Evolutionary conservation across 2,888 invertebrate species (phyloP).

Genomic region (Elegia similella): DNA sequence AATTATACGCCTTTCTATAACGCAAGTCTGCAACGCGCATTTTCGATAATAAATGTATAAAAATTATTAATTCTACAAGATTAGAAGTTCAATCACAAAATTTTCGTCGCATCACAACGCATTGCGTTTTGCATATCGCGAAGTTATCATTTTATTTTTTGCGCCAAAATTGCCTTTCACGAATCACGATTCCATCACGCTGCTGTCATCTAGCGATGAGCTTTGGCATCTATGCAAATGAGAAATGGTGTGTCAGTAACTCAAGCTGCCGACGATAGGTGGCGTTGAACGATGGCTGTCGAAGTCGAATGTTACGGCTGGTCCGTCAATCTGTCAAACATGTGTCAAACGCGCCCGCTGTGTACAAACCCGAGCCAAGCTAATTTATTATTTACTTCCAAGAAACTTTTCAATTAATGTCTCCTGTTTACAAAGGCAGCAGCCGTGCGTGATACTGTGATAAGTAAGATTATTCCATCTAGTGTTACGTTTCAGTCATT

Average conservation of each 20-base stretch:
- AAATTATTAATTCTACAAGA: too few species aligned
- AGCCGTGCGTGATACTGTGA: constrained; percentile 45
- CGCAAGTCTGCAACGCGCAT: too few species aligned
- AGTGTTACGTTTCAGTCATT: constrained; percentile 58
- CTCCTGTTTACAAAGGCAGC: constrained; percentile 36
- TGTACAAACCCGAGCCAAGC: constrained; percentile 74
- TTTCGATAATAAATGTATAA: too few species aligned
- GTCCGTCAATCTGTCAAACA: constrained; percentile 39
- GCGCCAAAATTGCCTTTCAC: neutral
- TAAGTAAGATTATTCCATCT: constrained; percentile 50
- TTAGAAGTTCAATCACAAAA: too few species aligned
- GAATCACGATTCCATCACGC: neutral
- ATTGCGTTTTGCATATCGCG: neutral
- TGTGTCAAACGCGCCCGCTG: constrained; percentile 53
- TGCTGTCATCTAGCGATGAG: constrained; percentile 52
- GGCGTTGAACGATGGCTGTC: constrained; percentile 46
- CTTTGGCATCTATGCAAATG: constrained; percentile 53
- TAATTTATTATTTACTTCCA: constrained; percentile 74
- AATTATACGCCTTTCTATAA: too few species aligned
- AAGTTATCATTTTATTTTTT: neutral
- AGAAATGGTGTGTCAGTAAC: constrained; percentile 24
- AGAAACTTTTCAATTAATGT: constrained; percentile 63
- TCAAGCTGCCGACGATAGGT: constrained; percentile 46
- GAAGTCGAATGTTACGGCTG: constrained; percentile 33
- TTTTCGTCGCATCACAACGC: too few species aligned